These are phyloP conservation scores for Crossocerus cetratus DNA, from an alignment of 2,888 invertebrate genomes.

Conservation along the genomic window DNA sequence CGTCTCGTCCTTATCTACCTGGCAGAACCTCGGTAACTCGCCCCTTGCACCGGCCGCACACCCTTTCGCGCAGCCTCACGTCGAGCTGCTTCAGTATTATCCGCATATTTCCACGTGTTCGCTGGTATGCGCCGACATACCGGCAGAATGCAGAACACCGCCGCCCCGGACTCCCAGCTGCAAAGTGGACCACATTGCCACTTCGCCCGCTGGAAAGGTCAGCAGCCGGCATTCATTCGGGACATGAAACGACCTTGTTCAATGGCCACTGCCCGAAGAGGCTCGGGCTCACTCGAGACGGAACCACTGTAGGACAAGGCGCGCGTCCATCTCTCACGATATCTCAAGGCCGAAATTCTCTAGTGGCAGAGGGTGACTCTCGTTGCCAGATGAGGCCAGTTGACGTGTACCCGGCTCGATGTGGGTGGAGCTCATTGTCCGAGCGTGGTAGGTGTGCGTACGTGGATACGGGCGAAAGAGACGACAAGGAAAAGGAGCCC, in stretches of 20 bases:
- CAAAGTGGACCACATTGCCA: too few species aligned
- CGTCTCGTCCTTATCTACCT: constrained; percentile 18
- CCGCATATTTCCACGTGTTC: constrained; percentile 12
- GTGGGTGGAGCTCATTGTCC: constrained; percentile 8
- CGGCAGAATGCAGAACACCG: too few species aligned
- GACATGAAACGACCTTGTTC: too few species aligned
- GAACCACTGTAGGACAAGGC: too few species aligned
- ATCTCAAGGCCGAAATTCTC: not conserved
- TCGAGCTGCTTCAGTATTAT: constrained; percentile 18
- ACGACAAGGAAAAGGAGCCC: constrained; percentile 34
- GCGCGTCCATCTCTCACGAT: not conserved
- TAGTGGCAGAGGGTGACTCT: too few species aligned
- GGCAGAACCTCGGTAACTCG: constrained; percentile 25
- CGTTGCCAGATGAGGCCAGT: too few species aligned
- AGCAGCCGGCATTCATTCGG: too few species aligned
- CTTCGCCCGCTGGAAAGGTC: too few species aligned
- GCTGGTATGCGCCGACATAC: constrained; percentile 1
- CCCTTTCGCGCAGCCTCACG: constrained; percentile 26
- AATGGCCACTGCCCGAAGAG: not conserved
- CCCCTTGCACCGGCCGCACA: constrained; percentile 34
- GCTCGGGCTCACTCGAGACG: not conserved
- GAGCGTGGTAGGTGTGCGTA: not conserved
- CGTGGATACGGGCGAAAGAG: constrained; percentile 6
- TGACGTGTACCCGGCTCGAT: not conserved
- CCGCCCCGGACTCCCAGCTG: too few species aligned